Conservation (phyloP, 2,113 vertebrate genomes). For the Ictidomys tridecemlineatus region DNA sequence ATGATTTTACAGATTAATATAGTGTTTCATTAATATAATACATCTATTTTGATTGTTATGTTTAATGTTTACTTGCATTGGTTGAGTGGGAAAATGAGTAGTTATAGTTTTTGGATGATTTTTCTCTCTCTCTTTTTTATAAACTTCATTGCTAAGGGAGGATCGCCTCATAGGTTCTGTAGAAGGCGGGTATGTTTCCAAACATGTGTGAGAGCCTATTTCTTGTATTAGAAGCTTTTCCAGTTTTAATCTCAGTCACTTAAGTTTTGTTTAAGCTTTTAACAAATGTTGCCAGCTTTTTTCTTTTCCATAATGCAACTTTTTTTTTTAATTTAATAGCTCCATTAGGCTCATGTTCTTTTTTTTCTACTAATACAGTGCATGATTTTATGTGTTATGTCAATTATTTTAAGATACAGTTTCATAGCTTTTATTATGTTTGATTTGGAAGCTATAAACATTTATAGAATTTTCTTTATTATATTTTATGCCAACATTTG, state of each 20-base stretch:
- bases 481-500: constrained; percentile 46
- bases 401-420: constrained; percentile 62
- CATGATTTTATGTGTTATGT: constrained; percentile 83
- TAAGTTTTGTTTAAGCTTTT: constrained; percentile 75
- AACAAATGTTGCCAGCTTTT: constrained; percentile 73
- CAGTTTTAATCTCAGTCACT: constrained; percentile 68
- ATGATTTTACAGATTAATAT: constrained; percentile 20
- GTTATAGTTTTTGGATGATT: constrained; percentile 84
- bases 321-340: constrained; percentile 37
- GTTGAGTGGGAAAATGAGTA: constrained; percentile 45
- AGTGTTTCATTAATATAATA: constrained; percentile 11
- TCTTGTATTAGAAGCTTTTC: constrained; percentile 75
- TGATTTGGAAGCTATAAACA: constrained; percentile 69
- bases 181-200: constrained; percentile 88
- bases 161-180: constrained; percentile 90
- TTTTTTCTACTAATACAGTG: constrained; percentile 70
- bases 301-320: constrained; percentile 56
- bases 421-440: constrained; percentile 68
- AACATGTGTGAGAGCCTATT: constrained; percentile 71
- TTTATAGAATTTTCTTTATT: constrained; percentile 55
- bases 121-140: constrained; percentile 85
- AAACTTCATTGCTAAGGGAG: constrained; percentile 87
- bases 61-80: constrained; percentile 52
- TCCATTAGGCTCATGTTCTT: constrained; percentile 9
- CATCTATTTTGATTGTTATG: constrained; percentile 35